A percentile compares a stretch with the other conserved stretches of the same genome.
These are phyloP conservation scores for Terebella lapidaria DNA, from an alignment of 2,888 invertebrate genomes.

Conservation along the genomic window DNA sequence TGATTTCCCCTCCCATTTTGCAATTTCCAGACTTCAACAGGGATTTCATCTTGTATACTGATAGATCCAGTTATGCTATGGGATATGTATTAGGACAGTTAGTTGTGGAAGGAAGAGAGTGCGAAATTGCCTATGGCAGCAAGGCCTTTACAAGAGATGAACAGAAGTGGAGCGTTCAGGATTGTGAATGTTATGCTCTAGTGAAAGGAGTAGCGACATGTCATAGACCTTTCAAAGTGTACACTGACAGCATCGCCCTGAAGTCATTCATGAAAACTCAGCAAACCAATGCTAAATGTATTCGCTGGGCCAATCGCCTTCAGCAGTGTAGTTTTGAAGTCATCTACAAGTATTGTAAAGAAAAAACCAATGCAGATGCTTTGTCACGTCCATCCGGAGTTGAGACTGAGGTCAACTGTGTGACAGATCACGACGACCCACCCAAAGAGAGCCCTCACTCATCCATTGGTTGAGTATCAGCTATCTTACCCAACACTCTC, in stretches of 20 bases:
- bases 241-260: constrained; percentile 25
- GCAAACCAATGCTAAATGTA: constrained; percentile 16
- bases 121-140: constrained; percentile 24
- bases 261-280: constrained; percentile 21
- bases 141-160: constrained; percentile 16
- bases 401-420: no score
- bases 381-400: no score
- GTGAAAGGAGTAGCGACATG: constrained; percentile 25
- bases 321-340: constrained; percentile 15
- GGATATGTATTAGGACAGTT: constrained; percentile 25
- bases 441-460: no score
- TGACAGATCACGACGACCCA: no score
- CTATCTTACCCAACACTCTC: no score
- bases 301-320: constrained; percentile 22
- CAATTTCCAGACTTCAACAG: neutral
- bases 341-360: neutral
- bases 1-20: neutral
- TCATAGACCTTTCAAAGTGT: constrained; percentile 18
- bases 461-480: no score
- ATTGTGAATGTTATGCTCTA: constrained; percentile 23
- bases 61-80: constrained; percentile 21
- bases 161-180: constrained; percentile 16
- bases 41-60: constrained; percentile 4
- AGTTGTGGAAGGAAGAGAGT: constrained; percentile 17
- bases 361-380: neutral